Conservation (phyloP, 2,888 invertebrate genomes). For the Hemistola chrysoprasaria region DNA sequence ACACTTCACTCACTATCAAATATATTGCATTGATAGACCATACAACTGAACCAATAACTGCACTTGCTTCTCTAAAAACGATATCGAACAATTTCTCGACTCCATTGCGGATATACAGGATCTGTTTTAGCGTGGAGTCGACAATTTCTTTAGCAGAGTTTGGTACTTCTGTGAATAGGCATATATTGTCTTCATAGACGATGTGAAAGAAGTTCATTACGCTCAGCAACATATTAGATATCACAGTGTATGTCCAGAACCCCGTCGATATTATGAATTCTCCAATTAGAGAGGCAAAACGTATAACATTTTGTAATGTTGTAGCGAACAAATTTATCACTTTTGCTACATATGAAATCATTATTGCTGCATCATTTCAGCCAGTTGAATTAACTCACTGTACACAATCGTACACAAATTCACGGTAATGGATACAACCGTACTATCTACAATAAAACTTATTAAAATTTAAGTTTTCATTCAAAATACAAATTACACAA, state of each 20-base stretch:
- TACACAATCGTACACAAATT: too few relatives aligned
- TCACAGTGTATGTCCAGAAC: slow-evolving; percentile 41
- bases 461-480: too few relatives aligned
- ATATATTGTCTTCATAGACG: slow-evolving; percentile 69
- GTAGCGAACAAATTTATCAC: slow-evolving; percentile 53
- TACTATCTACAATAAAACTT: too few relatives aligned
- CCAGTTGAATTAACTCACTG: neutral
- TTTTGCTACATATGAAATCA: slow-evolving; percentile 65
- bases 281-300: slow-evolving; percentile 58
- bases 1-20: slow-evolving; percentile 49
- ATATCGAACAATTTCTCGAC: slow-evolving; percentile 35
- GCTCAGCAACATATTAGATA: slow-evolving; percentile 40
- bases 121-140: slow-evolving; percentile 19
- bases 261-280: slow-evolving; percentile 57
- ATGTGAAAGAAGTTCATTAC: slow-evolving; percentile 60
- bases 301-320: slow-evolving; percentile 50
- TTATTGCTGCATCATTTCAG: slow-evolving; percentile 28
- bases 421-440: too few relatives aligned
- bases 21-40: slow-evolving; percentile 42
- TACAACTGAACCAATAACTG: slow-evolving; percentile 34
- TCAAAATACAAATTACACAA: too few relatives aligned
- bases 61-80: slow-evolving; percentile 37
- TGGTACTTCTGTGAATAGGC: slow-evolving; percentile 65
- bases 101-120: slow-evolving; percentile 37
- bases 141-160: slow-evolving; percentile 39